Base-by-base conservation (phyloP, 2,888 invertebrate genomes). In the Trisateles emortualis region DNA sequence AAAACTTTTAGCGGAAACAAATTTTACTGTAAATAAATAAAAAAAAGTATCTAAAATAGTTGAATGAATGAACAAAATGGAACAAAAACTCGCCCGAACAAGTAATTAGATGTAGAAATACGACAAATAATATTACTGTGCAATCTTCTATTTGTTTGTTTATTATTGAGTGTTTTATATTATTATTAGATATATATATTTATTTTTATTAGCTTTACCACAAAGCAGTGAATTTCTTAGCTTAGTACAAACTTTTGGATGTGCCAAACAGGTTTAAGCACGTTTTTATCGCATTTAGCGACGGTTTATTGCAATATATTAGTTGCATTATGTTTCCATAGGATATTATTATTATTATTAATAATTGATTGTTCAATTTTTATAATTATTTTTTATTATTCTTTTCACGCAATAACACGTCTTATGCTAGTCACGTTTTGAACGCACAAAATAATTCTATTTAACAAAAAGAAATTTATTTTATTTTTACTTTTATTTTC, bases 1-100 rank as follows among this genome's bases (percentile, higher is more conserved):
- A 33, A 72, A 82, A 81, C 74, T 78, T 83, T 84, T 86, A 87
- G 86, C 61, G 76, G 78, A 80, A 83, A 84, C 76, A 76, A 81
- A 82, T 76, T 81, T 82, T 82, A 81, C 72, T 90, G 91, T 91
- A 88, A 76, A 90, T 90, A 90, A 80, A 79, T 72, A 75, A 72
- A 70, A 73, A 61, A 75, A 78, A 74, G 69, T 82, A 83, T 72
- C 75, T 81, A 82, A 81, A 81, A 75, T 88, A 88, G 80, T 80
- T 76, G 81, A 84, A 84, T 78, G 69, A 74, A 76, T 81, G 83
- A 87, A 84, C 82, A 86, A 90, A 84, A 86, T 85, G 92, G 92
- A 92, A 92, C 92, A 90, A 84, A 86, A 83, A 90, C 92, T 92
- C 92, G 92, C 92, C 86, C 84, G 88, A 90, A 84, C 88, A 90